Conservation (phyloP, 2,797 vertebrate species). For the Periophthalmus magnuspinnatus region DNA sequence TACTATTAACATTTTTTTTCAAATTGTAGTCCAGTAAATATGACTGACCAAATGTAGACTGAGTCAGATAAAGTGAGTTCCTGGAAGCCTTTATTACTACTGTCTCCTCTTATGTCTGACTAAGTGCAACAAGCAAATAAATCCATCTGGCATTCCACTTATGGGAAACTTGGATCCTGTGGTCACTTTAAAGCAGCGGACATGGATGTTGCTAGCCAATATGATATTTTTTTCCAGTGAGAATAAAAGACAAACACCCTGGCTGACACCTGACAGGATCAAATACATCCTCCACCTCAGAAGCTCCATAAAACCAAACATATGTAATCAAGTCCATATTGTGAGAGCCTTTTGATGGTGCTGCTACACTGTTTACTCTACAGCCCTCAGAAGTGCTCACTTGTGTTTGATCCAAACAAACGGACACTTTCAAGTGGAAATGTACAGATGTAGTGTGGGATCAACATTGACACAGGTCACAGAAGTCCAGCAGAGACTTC, state of each 20-base stretch:
- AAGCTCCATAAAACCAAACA: conserved; percentile 53
- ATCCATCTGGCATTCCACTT: conserved; percentile 20
- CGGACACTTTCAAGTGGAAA: conserved; percentile 69
- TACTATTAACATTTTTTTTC: conserved; percentile 25
- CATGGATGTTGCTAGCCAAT: conserved; percentile 4
- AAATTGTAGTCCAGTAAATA: conserved; percentile 27
- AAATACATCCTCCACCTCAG: conserved; percentile 43
- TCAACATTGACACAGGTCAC: conserved; percentile 35
- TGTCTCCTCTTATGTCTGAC: conserved; percentile 7
- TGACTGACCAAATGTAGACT: conserved; percentile 56
- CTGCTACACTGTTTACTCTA: conserved; percentile 43
- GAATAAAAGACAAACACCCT: conserved; percentile 1
- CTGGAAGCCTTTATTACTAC: conserved; percentile 49
- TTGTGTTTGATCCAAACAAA: conserved; percentile 60
- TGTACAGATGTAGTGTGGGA: conserved; percentile 52
- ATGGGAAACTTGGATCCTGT: conserved; percentile 21
- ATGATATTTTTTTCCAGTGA: not conserved
- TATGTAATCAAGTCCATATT: conserved; percentile 64
- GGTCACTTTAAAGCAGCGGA: conserved; percentile 11
- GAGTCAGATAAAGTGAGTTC: conserved; percentile 52
- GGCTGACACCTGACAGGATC: conserved; percentile 42
- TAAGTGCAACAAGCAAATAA: conserved; percentile 16
- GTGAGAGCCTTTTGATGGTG: conserved; percentile 61
- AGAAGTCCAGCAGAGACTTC: conserved; percentile 31
- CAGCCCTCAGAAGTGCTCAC: conserved; percentile 44